phyloP scores from a whole-genome alignment of 2,113 vertebrate species.

The Sialia sialis region DNA sequence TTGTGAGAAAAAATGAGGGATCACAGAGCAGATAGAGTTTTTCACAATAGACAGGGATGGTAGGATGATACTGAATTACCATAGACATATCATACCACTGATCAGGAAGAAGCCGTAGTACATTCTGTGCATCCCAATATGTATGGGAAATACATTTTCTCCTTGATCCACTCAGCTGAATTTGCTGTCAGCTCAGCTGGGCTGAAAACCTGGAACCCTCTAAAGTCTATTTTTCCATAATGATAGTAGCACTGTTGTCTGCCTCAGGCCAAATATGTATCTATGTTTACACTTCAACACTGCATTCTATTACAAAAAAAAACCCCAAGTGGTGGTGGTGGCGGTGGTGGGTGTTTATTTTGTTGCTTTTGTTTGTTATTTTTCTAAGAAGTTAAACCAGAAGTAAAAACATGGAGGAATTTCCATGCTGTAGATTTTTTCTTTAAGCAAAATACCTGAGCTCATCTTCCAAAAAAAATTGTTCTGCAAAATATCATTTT shows the following conservation, averaged over 20 bases:
- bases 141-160: background rate
- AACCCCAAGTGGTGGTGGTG: fast-evolving
- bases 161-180: background rate
- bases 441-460: background rate
- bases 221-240: background rate
- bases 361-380: background rate
- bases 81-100: fast-evolving
- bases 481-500: background rate
- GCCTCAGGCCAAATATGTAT: background rate
- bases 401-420: background rate
- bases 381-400: background rate
- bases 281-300: background rate
- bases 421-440: background rate
- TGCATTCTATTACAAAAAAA: background rate
- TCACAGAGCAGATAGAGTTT: background rate
- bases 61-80: background rate
- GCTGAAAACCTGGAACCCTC: background rate
- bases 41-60: background rate
- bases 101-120: background rate
- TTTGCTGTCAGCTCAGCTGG: background rate
- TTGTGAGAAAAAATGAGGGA: background rate
- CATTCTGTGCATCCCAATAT: background rate
- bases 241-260: background rate
- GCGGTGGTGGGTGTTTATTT: background rate
- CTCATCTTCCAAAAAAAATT: background rate